Conservation (phyloP, 2,888 invertebrate genomes). For the Margaritifera margaritifera region DNA sequence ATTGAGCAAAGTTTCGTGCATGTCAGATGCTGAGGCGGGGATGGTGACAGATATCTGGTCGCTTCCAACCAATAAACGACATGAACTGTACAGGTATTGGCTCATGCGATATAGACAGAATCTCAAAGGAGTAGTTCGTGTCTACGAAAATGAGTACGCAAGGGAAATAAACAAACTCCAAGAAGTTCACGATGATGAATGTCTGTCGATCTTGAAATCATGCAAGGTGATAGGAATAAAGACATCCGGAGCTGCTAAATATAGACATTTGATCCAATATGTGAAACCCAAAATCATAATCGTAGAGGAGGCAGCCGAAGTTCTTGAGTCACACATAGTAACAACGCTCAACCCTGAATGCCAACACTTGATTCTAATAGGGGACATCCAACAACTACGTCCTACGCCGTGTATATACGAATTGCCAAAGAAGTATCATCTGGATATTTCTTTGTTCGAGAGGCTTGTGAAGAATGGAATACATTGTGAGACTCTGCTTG, state of each 20-base stretch:
- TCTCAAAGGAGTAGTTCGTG: constrained; percentile 29
- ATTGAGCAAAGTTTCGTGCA: neutral
- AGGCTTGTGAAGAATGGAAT: constrained; percentile 82
- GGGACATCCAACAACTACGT: constrained; percentile 86
- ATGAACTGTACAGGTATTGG: constrained; percentile 73
- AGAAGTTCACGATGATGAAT: constrained; percentile 48
- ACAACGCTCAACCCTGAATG: constrained; percentile 82
- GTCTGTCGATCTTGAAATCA: constrained; percentile 45
- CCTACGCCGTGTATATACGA: constrained; percentile 82
- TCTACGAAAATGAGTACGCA: constrained; percentile 35
- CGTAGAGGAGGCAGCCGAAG: constrained; percentile 92
- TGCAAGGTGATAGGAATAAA: constrained; percentile 67
- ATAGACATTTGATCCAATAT: constrained; percentile 50
- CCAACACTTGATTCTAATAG: constrained; percentile 88
- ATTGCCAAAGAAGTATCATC: constrained; percentile 79
- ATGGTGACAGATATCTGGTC: constrained; percentile 50
- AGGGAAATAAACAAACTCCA: constrained; percentile 24
- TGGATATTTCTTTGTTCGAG: constrained; percentile 88
- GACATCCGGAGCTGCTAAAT: constrained; percentile 68
- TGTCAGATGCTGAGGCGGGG: constrained; percentile 38
- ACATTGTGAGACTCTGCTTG: constrained; percentile 72
- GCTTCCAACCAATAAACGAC: constrained; percentile 64
- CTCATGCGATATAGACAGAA: constrained; percentile 36
- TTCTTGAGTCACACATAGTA: constrained; percentile 87
- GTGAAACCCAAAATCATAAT: constrained; percentile 72